A percentile compares a stretch with the other conserved stretches of the same genome.
phyloP scores from a whole-genome alignment of 2,888 invertebrate species.

The Luperina testacea region DNA sequence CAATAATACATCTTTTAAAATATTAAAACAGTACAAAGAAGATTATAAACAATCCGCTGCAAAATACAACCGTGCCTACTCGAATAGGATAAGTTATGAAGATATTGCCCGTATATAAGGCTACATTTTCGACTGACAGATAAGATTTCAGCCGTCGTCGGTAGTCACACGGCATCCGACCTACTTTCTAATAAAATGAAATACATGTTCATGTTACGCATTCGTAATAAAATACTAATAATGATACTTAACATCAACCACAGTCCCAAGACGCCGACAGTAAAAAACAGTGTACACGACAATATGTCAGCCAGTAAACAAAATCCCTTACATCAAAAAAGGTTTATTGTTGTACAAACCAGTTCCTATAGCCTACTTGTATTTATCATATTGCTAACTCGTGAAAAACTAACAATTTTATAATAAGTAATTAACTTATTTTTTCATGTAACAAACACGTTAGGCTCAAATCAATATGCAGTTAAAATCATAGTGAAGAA shows the following conservation, averaged over 20 bases:
- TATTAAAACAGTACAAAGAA: background rate
- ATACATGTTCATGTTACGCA: conserved; percentile 57
- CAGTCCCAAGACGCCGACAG: conserved; percentile 60
- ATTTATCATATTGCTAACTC: conserved; percentile 16
- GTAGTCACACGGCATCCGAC: conserved; percentile 55
- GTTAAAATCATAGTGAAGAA: background rate
- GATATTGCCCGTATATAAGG: conserved; percentile 31
- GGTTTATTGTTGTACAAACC: conserved; percentile 56
- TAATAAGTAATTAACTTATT: background rate
- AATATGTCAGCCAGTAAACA: conserved; percentile 57
- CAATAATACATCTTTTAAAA: background rate
- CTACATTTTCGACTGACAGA: conserved; percentile 46
- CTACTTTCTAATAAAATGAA: conserved; percentile 62
- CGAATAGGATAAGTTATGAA: conserved; percentile 27
- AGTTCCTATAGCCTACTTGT: conserved; percentile 40
- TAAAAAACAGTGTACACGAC: conserved; percentile 65
- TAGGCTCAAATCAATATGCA: background rate
- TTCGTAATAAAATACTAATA: conserved; percentile 66
- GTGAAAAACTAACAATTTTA: background rate
- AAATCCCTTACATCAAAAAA: conserved; percentile 54
- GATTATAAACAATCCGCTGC: background rate
- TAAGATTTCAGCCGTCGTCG: conserved; percentile 48
- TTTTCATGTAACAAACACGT: background rate
- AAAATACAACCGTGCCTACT: conserved; percentile 1
- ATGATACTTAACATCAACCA: conserved; percentile 65